Base-by-base conservation (phyloP, 2,797 vertebrate genomes). In the Anomalospiza imberbis region DNA sequence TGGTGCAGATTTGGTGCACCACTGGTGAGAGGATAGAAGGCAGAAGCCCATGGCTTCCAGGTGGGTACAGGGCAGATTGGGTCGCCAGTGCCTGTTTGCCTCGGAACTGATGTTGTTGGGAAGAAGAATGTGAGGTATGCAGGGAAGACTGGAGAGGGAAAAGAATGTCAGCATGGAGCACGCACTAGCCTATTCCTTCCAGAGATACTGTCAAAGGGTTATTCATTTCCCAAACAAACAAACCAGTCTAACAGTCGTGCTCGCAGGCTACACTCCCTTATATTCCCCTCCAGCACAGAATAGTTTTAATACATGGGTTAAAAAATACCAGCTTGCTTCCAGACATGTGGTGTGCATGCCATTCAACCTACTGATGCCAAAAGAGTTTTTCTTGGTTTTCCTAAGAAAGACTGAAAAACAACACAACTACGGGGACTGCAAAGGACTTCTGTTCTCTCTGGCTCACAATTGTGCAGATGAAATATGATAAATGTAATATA, bases 161-260 rank as follows among this genome's bases (percentile, higher is more conserved):
- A 95, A 96, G 85, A 95, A 89, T 88, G 81, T 85, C 87, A 95
- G 90, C 93, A 88, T 89, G 79, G 82, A 95, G 91, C 79, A 79
- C 3, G 2, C 67, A 53, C 71, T 54, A 82, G 90, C 57, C 38
- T 81, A 57, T 93, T 93, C 55, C 92, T 96, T 94, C 67, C 93
- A 95, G 85, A 94, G 94, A 90, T 94, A 61, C 95, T 87, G 91
- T 91, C 95, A 98, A 97, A 96, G 92, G 89, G 95, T 88, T 94
- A 95, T 97, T 97, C 95, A 91, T 96, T 97, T 96, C 76, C 82
- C 94, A 97, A 96, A 96, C 94, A 97, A 96, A 94, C 78, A 77
- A 91, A 95, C 80, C 42, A n/a, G 54, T 93, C 65, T 73, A 86
- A 78, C 65, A 91, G 62, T 88, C 5, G 0, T 88, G 68, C 76